A percentile compares a stretch with the other conserved stretches of the same genome.
phyloP scores from a whole-genome alignment of 2,797 vertebrate species.

The Otolemur crassicaudatus region DNA sequence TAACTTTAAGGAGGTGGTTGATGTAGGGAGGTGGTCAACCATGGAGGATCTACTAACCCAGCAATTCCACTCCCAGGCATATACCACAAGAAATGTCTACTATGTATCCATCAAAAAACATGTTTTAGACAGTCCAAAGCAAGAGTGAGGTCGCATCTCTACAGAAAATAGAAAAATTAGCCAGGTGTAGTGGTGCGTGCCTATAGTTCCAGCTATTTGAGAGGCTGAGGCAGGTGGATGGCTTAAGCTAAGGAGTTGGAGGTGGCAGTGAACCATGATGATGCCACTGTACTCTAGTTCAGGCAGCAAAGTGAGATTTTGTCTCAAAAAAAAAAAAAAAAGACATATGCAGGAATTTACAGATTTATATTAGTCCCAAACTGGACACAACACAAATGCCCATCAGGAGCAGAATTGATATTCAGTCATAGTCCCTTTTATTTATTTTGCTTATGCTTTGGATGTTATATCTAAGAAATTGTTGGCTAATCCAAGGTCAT shows the following conservation, averaged over 20 bases:
- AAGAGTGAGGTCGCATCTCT: neutral
- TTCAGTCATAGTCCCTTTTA: neutral
- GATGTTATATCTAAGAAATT: neutral
- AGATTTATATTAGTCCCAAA: neutral
- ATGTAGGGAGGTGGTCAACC: no score
- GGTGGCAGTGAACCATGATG: neutral
- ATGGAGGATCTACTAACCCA: neutral
- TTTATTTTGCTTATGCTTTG: neutral
- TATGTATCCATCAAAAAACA: neutral
- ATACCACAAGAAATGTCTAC: neutral
- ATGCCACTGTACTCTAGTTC: neutral
- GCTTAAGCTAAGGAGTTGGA: neutral
- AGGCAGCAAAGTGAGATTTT: fast-evolving
- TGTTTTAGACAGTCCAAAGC: neutral
- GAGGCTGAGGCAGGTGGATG: neutral
- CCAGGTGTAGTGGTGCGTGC: fast-evolving
- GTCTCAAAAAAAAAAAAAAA: neutral
- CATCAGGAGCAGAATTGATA: neutral
- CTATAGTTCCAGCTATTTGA: neutral
- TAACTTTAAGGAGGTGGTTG: no score
- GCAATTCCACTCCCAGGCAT: no score
- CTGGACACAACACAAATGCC: neutral
- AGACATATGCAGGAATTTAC: no score
- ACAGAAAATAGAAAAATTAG: neutral
- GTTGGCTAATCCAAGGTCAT: neutral